Evolutionary conservation across 2,888 invertebrate genomes (phyloP), one percentile per base, ranked within the genome.

Genomic region (Cordylochernes scorpioides): DNA sequence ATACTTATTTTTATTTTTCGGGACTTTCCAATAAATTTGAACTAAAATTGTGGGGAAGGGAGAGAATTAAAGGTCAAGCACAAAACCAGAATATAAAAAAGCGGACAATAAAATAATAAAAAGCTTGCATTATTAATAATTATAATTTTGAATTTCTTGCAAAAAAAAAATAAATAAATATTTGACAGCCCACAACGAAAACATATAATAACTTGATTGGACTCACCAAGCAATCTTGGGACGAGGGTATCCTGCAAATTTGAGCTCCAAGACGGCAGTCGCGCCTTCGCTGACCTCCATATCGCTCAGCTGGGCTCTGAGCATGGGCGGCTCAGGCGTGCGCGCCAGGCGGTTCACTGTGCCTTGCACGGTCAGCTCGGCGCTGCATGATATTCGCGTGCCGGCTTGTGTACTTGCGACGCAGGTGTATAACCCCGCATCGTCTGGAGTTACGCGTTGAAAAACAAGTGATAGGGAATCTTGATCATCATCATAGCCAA

Each of bases 401-500:
- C 91, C 88, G 13, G 80, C 74, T 29, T 72, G 67, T 12, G 91
- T 94, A 50, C 84, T 84, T 0, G 88, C 88, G 2, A 88, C 80
- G 48, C 91, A 88, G 0, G 84, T 84, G 53, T 94, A 94, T 16
- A 88, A 61, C 1, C 94, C 94, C 3, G 84, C 82, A 52, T 94
- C 91, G 49, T 82, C 80, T 0, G 78, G 78, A 47, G 71, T 73
- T 5, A 86, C 86, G 47, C 86, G 82, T 49, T 84, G 80, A 57
- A 94, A 82, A 14, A 84, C 74, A 33, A 94, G 59, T 5, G 82
- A 82, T 43, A 88, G 58, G 1, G 78, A 78, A 50, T 91, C 88
- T 47, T 86, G 84, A 44, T 82, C 77, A 44, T 84, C 80, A 39
- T 75, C 74, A 48, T 78, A 68, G 13, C 78, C 60, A 1, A 80